These are phyloP conservation scores for Haliclystus octoradiatus DNA, from an alignment of 30 jellyfish, hydroid and myxozoan species.

Conservation along the genomic window DNA sequence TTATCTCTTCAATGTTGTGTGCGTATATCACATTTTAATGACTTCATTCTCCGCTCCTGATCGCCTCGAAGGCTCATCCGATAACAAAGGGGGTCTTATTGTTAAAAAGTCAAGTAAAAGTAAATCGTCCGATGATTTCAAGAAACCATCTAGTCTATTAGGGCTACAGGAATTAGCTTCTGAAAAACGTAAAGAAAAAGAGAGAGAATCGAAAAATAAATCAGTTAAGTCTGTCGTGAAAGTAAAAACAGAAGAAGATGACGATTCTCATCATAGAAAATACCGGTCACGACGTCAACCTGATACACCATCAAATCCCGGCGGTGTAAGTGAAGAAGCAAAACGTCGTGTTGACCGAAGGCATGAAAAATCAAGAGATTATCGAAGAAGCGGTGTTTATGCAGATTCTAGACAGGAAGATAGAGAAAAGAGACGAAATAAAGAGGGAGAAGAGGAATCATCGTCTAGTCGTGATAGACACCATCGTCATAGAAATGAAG, in stretches of 20 bases:
- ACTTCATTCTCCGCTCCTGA: conserved; percentile 37
- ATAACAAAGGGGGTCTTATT: conserved; percentile 53
- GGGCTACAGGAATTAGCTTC: conserved; percentile 85
- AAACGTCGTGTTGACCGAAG: conserved; percentile 44
- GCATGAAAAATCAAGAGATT: conserved; percentile 56
- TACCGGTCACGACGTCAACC: conserved; percentile 81
- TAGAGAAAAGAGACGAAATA: not conserved
- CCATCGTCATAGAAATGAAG: conserved; percentile 6
- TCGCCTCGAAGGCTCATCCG: conserved; percentile 78
- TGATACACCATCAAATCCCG: conserved; percentile 95
- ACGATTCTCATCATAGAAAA: conserved; percentile 6
- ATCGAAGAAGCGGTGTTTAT: conserved; percentile 24
- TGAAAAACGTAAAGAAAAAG: conserved; percentile 45
- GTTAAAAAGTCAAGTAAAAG: conserved; percentile 28
- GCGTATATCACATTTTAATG: too few species aligned
- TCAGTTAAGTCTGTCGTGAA: conserved; percentile 3
- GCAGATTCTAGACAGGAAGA: conserved; percentile 22
- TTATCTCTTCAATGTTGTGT: too few species aligned
- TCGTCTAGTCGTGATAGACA: not conserved
- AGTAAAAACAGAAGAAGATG: not conserved
- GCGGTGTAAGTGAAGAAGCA: conserved; percentile 82
- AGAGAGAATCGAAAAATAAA: conserved; percentile 14
- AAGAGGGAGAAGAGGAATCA: conserved; percentile 13
- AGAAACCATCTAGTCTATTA: conserved; percentile 66
- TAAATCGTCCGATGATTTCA: conserved; percentile 25